Evolutionary conservation across 2,797 vertebrate genomes (phyloP).

Genomic region (Lepilemur septentrionalis): DNA sequence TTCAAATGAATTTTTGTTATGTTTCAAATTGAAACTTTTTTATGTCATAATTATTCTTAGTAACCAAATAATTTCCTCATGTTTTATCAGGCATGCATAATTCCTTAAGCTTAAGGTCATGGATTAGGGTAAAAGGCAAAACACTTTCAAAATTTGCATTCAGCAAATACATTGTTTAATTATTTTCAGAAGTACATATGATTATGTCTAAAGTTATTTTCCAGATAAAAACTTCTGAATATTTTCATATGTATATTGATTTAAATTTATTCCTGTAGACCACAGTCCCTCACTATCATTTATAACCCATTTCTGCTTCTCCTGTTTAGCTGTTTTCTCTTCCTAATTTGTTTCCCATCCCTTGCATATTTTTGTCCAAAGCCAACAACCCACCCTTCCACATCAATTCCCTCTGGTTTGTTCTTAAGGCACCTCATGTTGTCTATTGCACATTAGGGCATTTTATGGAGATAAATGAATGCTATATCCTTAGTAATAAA

Average conservation of each 20-base stretch:
- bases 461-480: neutral
- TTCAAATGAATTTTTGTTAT: neutral
- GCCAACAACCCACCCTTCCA: neutral
- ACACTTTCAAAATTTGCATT: neutral
- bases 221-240: neutral
- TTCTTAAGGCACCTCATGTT: neutral
- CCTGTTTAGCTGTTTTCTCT: neutral
- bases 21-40: neutral
- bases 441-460: neutral
- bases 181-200: neutral
- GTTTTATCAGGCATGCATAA: neutral
- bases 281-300: neutral
- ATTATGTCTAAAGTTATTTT: constrained; percentile 23
- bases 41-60: neutral
- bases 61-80: neutral
- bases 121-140: neutral
- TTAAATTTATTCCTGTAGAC: neutral
- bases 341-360: neutral
- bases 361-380: neutral
- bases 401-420: neutral
- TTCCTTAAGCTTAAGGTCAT: constrained; percentile 16
- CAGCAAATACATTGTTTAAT: neutral
- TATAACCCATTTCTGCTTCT: neutral
- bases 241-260: neutral
- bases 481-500: neutral